Evolutionary conservation across 2,888 invertebrate species (phyloP).

Genomic region (Aleiodes leptofemur): DNA sequence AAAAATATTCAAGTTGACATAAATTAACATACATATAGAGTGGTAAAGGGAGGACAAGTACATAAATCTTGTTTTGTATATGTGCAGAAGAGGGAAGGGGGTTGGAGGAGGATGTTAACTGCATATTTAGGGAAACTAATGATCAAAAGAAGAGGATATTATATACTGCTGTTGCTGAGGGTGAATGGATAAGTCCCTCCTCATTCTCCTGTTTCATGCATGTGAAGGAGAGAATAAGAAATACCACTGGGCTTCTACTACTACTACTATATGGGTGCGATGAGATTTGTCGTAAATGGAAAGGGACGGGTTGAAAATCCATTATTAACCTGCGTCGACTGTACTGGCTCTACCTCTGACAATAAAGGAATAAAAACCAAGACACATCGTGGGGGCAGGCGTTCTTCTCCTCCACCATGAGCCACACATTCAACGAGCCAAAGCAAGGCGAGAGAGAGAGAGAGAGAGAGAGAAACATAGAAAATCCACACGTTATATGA

Average conservation of each 20-base stretch:
- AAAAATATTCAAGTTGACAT: constrained; percentile 48
- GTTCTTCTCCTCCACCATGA: constrained; percentile 17
- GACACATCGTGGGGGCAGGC: constrained; percentile 23
- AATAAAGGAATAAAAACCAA: constrained; percentile 39
- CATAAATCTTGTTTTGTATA: constrained; percentile 51
- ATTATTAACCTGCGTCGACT: constrained; percentile 64
- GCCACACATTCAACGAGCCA: constrained; percentile 18
- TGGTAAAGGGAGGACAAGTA: constrained; percentile 45
- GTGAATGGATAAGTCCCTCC: constrained; percentile 16
- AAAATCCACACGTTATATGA: constrained; percentile 33
- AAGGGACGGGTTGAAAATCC: constrained; percentile 69
- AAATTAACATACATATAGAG: constrained; percentile 34
- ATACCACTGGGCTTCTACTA: neutral
- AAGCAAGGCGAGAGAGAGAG: constrained; percentile 2
- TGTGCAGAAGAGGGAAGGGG: constrained; percentile 20
- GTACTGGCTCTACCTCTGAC: constrained; percentile 15
- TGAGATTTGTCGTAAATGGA: constrained; percentile 65
- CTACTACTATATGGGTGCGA: constrained; percentile 17
- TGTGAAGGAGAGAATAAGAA: constrained; percentile 30
- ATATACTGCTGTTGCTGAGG: constrained; percentile 11
- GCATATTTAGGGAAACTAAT: constrained; percentile 70
- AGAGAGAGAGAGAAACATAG: constrained; percentile 19
- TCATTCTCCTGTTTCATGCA: constrained; percentile 28
- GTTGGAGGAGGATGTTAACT: constrained; percentile 48
- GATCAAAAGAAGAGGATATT: constrained; percentile 63